phyloP scores from a whole-genome alignment of 2,797 vertebrate species.

The Hemibagrus guttatus region DNA sequence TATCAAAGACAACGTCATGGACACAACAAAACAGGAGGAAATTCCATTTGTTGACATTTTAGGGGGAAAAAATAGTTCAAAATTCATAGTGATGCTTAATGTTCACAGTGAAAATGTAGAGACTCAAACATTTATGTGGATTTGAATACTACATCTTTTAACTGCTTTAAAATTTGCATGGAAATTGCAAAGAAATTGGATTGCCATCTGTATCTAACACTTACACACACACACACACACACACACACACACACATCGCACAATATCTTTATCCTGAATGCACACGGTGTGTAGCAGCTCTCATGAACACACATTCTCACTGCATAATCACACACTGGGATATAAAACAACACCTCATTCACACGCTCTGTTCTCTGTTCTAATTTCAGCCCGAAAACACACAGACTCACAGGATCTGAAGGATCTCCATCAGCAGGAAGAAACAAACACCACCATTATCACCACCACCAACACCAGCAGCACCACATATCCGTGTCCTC shows the following conservation, averaged over 20 bases:
- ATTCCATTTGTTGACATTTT: too few relatives aligned
- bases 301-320: neutral
- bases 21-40: too few relatives aligned
- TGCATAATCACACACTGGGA: neutral
- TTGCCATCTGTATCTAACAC: neutral
- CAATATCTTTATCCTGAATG: neutral
- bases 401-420: neutral
- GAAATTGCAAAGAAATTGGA: neutral
- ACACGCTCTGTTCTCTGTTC: neutral
- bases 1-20: too few relatives aligned
- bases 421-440: constrained; percentile 13
- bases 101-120: neutral
- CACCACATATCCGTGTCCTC: neutral
- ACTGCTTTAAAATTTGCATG: neutral
- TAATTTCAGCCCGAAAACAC: neutral
- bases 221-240: neutral
- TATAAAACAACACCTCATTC: constrained; percentile 19
- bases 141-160: neutral
- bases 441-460: constrained; percentile 2
- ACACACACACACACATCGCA: neutral
- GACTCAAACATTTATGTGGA: neutral
- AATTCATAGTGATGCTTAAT: neutral
- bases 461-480: neutral
- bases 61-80: neutral
- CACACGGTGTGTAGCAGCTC: neutral